These are phyloP conservation scores for Perca schrenkii DNA, from an alignment of 2,113 vertebrate species.

Conservation along the genomic window DNA sequence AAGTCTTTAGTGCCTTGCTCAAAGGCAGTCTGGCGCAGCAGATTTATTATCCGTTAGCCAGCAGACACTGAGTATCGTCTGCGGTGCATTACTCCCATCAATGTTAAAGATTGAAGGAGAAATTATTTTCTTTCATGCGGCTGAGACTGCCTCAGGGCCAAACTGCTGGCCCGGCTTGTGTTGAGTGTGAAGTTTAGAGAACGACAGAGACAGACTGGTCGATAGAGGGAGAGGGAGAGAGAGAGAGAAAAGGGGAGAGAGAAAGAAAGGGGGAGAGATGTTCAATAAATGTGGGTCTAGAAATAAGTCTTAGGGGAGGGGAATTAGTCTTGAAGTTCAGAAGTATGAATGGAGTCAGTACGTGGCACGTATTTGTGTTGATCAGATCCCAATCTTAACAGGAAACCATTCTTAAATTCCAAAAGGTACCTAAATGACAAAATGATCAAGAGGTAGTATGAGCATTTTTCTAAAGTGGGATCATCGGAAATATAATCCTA, in stretches of 20 bases:
- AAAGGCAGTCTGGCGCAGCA: neutral
- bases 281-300: neutral
- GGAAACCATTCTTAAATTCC: no score
- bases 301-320: neutral
- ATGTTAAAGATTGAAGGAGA: conserved; percentile 16
- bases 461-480: neutral
- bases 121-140: neutral
- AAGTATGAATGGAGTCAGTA: neutral
- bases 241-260: no score
- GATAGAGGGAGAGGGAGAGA: neutral
- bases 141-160: neutral
- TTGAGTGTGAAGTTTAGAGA: conserved; percentile 9
- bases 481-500: no score
- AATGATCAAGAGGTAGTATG: neutral
- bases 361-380: neutral
- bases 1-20: conserved; percentile 30
- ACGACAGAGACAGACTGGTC: neutral
- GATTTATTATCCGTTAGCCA: conserved; percentile 21
- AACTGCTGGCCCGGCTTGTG: neutral
- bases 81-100: conserved; percentile 28
- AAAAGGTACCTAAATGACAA: neutral
- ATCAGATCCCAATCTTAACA: neutral
- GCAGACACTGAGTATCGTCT: conserved; percentile 1
- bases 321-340: neutral
- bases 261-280: neutral